Evolutionary conservation across 2,113 vertebrate species (phyloP).

Genomic region (Mandrillus leucophaeus): DNA sequence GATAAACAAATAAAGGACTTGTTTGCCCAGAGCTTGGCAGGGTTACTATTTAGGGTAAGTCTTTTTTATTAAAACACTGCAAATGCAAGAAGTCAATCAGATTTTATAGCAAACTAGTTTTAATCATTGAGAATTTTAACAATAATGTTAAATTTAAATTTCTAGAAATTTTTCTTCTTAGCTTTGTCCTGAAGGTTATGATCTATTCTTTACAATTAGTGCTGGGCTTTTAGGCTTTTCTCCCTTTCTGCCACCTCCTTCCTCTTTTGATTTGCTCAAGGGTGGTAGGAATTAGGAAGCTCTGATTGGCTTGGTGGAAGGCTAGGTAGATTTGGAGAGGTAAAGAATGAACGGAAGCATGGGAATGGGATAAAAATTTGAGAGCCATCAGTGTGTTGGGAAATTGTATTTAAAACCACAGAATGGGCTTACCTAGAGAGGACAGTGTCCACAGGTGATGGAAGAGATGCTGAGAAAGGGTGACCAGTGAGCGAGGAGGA

Average conservation of each 20-base stretch:
- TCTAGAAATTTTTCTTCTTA: conserved; percentile 29
- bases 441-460: background rate
- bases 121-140: conserved; percentile 55
- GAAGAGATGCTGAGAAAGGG: background rate
- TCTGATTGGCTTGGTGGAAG: background rate
- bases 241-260: background rate
- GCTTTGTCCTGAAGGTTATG: background rate
- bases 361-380: background rate
- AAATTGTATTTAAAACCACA: background rate
- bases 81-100: conserved; percentile 45
- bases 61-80: conserved; percentile 60
- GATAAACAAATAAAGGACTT: conserved; percentile 92
- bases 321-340: background rate
- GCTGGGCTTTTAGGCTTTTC: background rate
- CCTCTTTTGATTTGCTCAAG: background rate
- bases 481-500: background rate
- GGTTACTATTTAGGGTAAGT: conserved; percentile 95
- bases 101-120: conserved; percentile 50
- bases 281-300: conserved; percentile 8
- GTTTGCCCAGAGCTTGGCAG: conserved; percentile 95
- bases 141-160: conserved; percentile 24
- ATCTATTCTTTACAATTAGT: background rate
- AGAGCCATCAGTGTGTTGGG: background rate
- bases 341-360: background rate
- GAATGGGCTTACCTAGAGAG: background rate